Evolutionary conservation across 2,888 invertebrate species (phyloP).

Genomic region (Euproctis similis): DNA sequence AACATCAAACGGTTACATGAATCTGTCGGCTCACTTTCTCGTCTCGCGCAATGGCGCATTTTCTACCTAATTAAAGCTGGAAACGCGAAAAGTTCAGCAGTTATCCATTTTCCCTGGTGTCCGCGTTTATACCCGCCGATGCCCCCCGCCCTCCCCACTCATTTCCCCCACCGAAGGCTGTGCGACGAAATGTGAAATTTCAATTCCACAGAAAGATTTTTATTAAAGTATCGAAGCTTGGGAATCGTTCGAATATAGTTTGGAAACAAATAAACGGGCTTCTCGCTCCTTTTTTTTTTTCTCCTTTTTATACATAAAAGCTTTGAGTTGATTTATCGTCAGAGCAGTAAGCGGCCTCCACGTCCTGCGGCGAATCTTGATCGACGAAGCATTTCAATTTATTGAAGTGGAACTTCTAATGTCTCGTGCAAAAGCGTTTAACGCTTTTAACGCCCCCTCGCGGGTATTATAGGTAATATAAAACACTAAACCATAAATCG

Average conservation of each 20-base stretch:
- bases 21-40: neutral
- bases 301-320: conserved; percentile 61
- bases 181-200: conserved; percentile 57
- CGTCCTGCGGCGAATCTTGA: conserved; percentile 59
- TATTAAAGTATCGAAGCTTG: conserved; percentile 49
- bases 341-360: conserved; percentile 45
- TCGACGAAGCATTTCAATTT: conserved; percentile 67
- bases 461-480: no score
- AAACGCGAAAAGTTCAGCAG: conserved; percentile 32
- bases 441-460: no score
- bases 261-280: conserved; percentile 71
- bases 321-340: conserved; percentile 67
- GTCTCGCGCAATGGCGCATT: conserved; percentile 17
- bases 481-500: no score
- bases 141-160: conserved; percentile 18
- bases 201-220: conserved; percentile 56
- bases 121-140: conserved; percentile 15
- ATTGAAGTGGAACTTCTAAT: no score
- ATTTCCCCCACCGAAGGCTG: conserved; percentile 25
- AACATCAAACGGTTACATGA: no score
- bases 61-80: conserved; percentile 39
- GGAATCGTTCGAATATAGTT: conserved; percentile 59
- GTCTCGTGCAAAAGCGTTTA: no score
- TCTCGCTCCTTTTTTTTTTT: conserved; percentile 51
- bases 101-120: conserved; percentile 36